phyloP scores from a whole-genome alignment of 2,797 vertebrate genomes.

The Steatocranus sp. region DNA sequence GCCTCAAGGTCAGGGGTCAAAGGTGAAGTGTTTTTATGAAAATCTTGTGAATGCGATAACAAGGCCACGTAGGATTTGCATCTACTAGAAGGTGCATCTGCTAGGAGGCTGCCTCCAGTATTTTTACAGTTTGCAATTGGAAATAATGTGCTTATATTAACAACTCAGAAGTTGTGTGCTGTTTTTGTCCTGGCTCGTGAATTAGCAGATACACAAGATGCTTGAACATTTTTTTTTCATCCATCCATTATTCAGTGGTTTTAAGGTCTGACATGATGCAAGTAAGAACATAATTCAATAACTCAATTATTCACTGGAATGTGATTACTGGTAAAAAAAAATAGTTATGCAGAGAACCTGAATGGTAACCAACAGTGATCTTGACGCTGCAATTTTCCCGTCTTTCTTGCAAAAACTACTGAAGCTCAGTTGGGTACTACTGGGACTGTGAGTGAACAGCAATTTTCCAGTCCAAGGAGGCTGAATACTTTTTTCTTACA shows the following conservation, averaged over 20 bases:
- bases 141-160: not conserved
- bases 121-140: not conserved
- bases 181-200: not conserved
- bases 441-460: not conserved
- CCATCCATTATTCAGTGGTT: not conserved
- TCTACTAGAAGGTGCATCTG: not conserved
- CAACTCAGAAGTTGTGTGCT: not conserved
- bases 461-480: not conserved
- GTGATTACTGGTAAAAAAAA: not conserved
- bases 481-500: not conserved
- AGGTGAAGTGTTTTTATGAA: not conserved
- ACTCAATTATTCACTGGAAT: not conserved
- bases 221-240: not conserved
- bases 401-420: not conserved
- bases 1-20: not conserved
- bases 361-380: not conserved
- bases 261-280: not conserved
- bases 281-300: not conserved
- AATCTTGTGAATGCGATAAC: not conserved
- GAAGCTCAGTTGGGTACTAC: not conserved
- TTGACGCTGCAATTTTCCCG: rapidly evolving
- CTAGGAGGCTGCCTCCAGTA: not conserved
- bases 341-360: not conserved
- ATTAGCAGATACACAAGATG: not conserved
- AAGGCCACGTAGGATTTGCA: not conserved